Evolutionary conservation across 2,113 vertebrate genomes (phyloP).

Genomic region (Sprattus sprattus): DNA sequence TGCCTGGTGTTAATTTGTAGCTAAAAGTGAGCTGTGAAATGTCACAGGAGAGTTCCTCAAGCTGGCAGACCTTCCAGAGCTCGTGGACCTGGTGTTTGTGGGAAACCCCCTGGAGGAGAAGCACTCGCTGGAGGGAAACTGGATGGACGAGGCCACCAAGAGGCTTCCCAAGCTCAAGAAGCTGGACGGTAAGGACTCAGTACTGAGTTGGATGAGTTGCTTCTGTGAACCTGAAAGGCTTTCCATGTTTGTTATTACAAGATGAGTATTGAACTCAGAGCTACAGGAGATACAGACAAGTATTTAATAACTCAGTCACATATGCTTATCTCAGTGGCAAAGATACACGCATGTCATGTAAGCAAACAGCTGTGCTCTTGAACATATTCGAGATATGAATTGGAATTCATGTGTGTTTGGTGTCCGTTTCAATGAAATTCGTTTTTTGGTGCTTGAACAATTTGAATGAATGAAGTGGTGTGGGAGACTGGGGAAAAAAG

Average conservation of each 20-base stretch:
- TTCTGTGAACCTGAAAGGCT: background rate
- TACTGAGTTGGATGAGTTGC: background rate
- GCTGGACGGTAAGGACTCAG: constrained; percentile 81
- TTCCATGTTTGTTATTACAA: too few relatives aligned
- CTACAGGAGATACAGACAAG: background rate
- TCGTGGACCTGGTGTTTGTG: constrained; percentile 92
- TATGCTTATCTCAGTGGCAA: background rate
- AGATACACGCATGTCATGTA: background rate
- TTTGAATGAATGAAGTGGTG: background rate
- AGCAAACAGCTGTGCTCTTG: background rate
- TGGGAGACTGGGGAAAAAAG: background rate
- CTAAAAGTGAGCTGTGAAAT: constrained; percentile 37
- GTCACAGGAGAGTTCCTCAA: constrained; percentile 84
- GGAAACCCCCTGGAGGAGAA: constrained; percentile 96
- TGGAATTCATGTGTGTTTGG: background rate
- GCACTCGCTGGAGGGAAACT: constrained; percentile 78
- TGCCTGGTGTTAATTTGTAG: constrained; percentile 29
- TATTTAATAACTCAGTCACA: background rate
- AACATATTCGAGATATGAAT: background rate
- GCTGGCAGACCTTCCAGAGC: constrained; percentile 82
- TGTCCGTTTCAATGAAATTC: background rate
- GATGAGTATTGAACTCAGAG: too few relatives aligned
- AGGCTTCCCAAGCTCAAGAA: constrained; percentile 87
- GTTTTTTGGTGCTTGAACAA: background rate
- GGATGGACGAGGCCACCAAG: constrained; percentile 90